Conservation (phyloP, 2,888 invertebrate species). For the Galerucella calmariensis region DNA sequence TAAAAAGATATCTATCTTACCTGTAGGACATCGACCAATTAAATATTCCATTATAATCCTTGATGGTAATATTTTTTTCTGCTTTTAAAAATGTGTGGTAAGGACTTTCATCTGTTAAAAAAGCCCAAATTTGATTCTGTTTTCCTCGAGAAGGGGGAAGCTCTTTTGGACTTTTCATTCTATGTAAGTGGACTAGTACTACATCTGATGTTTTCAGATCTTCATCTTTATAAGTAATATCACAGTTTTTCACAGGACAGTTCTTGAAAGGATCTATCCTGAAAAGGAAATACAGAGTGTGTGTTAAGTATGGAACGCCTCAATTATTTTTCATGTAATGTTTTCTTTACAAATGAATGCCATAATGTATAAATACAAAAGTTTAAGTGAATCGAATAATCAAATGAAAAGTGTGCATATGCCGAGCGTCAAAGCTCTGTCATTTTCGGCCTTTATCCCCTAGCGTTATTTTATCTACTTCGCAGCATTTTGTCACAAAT, state of each 20-base stretch:
- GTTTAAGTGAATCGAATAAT: no score
- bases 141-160: constrained; percentile 67
- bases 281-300: constrained; percentile 44
- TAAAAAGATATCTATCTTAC: constrained; percentile 56
- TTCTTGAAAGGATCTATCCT: constrained; percentile 69
- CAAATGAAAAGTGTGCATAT: no score
- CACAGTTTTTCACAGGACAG: constrained; percentile 74
- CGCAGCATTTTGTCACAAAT: no score
- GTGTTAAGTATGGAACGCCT: no score
- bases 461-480: no score
- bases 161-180: constrained; percentile 64
- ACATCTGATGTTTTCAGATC: constrained; percentile 71
- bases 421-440: no score
- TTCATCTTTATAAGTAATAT: constrained; percentile 68
- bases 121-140: constrained; percentile 74
- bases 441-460: no score
- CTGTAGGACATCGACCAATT: constrained; percentile 79
- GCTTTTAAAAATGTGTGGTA: constrained; percentile 68
- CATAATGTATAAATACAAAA: no score
- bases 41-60: constrained; percentile 71
- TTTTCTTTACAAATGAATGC: no score
- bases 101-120: constrained; percentile 77
- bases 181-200: constrained; percentile 72
- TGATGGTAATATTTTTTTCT: constrained; percentile 43
- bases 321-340: no score